These are phyloP conservation scores for Muricea muricata DNA, from an alignment of 92 coral and sea anemone species.

Conservation along the genomic window DNA sequence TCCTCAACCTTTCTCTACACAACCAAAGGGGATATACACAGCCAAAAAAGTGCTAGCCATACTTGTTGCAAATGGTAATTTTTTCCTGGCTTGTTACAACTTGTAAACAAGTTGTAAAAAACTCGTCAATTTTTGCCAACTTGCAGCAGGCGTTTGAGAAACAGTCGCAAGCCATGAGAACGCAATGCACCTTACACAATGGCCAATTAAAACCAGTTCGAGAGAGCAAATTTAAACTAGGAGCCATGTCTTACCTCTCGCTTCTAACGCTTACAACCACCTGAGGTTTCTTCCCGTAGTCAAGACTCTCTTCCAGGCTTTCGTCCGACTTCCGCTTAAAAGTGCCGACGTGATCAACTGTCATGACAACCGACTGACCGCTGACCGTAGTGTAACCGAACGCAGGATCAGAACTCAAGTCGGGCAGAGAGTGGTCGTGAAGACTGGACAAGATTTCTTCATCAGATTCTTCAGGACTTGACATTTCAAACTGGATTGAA, in stretches of 20 bases:
- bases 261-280: constrained; percentile 81
- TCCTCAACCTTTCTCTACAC: too few relatives aligned
- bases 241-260: constrained; percentile 36
- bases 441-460: constrained; percentile 67
- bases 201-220: too few relatives aligned
- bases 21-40: too few relatives aligned
- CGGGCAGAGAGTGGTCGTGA: constrained; percentile 60
- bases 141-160: too few relatives aligned
- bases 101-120: too few relatives aligned
- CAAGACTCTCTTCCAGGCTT: constrained; percentile 74
- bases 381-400: constrained; percentile 51
- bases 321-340: constrained; percentile 81
- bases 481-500: constrained; percentile 18
- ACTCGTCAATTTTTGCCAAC: too few relatives aligned
- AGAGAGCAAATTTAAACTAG: not conserved
- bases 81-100: too few relatives aligned
- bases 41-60: too few relatives aligned
- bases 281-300: constrained; percentile 80
- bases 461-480: constrained; percentile 83
- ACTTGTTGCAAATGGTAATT: too few relatives aligned
- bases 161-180: too few relatives aligned
- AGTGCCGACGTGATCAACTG: constrained; percentile 87
- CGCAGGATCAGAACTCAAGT: constrained; percentile 51
- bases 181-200: too few relatives aligned
- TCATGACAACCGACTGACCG: constrained; percentile 38